Conservation (phyloP, 2,888 invertebrate species). For the Acanthopleura granulata region DNA sequence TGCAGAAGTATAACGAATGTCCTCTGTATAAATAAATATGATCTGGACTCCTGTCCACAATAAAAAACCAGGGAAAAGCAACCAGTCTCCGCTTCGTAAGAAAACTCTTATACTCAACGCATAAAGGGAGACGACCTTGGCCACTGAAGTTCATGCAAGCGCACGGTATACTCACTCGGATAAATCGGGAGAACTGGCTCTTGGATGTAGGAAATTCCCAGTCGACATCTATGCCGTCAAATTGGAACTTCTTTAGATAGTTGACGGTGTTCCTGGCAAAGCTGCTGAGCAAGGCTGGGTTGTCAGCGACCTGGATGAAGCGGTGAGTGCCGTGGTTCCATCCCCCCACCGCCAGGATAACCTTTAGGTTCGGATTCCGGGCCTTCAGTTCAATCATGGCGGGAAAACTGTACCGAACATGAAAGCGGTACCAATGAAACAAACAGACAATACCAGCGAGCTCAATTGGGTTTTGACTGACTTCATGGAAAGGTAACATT, state of each 20-base stretch:
- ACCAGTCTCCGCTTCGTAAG: no score
- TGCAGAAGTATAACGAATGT: no score
- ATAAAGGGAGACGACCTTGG: not conserved
- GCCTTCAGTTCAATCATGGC: not conserved
- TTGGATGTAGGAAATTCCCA: slow-evolving; percentile 19
- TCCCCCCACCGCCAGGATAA: slow-evolving; percentile 17
- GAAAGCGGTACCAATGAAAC: not conserved
- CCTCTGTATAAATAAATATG: no score
- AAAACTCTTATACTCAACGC: no score
- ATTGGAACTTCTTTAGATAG: not conserved
- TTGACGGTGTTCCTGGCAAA: slow-evolving; percentile 2
- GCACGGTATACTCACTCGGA: not conserved
- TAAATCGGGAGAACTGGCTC: not conserved
- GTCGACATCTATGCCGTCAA: slow-evolving; percentile 20
- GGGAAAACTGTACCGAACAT: not conserved
- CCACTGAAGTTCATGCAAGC: not conserved
- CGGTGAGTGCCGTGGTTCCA: not conserved
- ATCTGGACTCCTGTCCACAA: no score
- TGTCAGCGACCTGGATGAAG: not conserved
- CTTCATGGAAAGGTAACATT: no score
- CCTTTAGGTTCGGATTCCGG: slow-evolving; percentile 15
- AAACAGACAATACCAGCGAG: no score
- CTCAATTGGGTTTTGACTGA: no score
- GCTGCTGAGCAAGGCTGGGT: not conserved
- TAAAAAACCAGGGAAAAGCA: no score